Percentiles rank a stretch among this genome's conserved stretches.
Conservation (phyloP, 2,888 invertebrate genomes). For the Axea sp. region DNA sequence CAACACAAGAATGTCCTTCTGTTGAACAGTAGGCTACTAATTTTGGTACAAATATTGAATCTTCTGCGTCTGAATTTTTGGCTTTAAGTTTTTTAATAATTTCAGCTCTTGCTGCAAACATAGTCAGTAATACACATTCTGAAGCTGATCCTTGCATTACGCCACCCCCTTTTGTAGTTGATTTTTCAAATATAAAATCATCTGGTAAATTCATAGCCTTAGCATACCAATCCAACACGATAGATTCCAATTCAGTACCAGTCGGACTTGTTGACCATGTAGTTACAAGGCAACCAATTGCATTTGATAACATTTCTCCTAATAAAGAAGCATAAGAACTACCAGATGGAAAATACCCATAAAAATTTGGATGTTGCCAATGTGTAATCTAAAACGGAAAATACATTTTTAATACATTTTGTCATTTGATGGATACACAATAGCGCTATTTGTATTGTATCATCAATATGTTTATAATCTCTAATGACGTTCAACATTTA, state of each 20-base stretch:
- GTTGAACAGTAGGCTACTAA: slow-evolving; percentile 88
- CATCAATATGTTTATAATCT: too few species aligned
- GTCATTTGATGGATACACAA: too few species aligned
- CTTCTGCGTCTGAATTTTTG: slow-evolving; percentile 80
- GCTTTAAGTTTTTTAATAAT: slow-evolving; percentile 85
- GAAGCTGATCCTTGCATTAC: slow-evolving; percentile 92
- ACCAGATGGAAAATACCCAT: slow-evolving; percentile 99
- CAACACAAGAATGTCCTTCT: slow-evolving; percentile 88
- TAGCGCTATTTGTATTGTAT: too few species aligned
- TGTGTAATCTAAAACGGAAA: slow-evolving; percentile 83
- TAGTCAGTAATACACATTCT: slow-evolving; percentile 88
- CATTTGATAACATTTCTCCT: slow-evolving; percentile 97
- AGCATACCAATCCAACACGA: slow-evolving; percentile 91
- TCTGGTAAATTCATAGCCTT: slow-evolving; percentile 87
- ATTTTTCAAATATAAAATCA: slow-evolving; percentile 82
- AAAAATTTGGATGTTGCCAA: slow-evolving; percentile 99
- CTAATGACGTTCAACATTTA: too few species aligned
- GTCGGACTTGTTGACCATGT: slow-evolving; percentile 95
- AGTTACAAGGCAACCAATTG: slow-evolving; percentile 98
- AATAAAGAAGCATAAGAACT: slow-evolving; percentile 98
- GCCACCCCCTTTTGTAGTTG: slow-evolving; percentile 88
- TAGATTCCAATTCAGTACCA: slow-evolving; percentile 90
- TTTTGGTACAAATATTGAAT: slow-evolving; percentile 87
- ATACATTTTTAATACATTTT: too few species aligned
- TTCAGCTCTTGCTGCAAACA: slow-evolving; percentile 87